Conservation (phyloP, 2,888 invertebrate genomes). For the Bhutanitis thaidina region DNA sequence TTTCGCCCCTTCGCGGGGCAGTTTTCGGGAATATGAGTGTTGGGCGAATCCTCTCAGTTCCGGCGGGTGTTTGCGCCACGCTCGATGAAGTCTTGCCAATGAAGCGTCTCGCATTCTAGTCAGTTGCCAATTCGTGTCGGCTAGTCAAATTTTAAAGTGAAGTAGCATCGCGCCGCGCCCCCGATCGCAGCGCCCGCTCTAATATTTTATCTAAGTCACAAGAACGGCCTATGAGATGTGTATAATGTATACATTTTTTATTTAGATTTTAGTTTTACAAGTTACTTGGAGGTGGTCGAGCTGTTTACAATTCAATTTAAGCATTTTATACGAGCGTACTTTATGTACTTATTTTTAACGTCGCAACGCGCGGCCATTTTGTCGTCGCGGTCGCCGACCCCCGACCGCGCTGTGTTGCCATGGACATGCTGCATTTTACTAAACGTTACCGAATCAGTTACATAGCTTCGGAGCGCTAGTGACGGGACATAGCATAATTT, state of each 20-base stretch:
- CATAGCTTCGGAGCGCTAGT: conserved; percentile 69
- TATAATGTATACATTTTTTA: conserved; percentile 53
- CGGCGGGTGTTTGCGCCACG: conserved; percentile 20
- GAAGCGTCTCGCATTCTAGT: conserved; percentile 72
- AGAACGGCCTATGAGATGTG: conserved; percentile 63
- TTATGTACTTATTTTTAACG: conserved; percentile 30
- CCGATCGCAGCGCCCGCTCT: conserved; percentile 25
- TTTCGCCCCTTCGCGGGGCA: not conserved
- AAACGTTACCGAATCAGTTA: conserved; percentile 66
- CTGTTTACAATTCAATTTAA: conserved; percentile 60
- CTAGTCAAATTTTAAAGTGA: conserved; percentile 57
- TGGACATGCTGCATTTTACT: conserved; percentile 47
- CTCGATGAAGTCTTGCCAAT: conserved; percentile 60
- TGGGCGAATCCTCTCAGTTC: conserved; percentile 6
- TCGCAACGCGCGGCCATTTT: not conserved
- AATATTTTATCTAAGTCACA: conserved; percentile 59
- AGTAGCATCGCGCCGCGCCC: conserved; percentile 24
- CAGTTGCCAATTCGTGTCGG: conserved; percentile 72
- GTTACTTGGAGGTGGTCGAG: conserved; percentile 37
- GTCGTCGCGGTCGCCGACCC: conserved; percentile 39
- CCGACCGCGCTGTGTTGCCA: conserved; percentile 6
- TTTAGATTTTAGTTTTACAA: conserved; percentile 47
- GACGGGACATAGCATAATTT: conserved; percentile 54
- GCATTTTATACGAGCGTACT: conserved; percentile 51
- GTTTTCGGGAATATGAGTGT: not conserved